phyloP scores from a whole-genome alignment of 2,113 vertebrate species.

The Oreotragus oreotragus region DNA sequence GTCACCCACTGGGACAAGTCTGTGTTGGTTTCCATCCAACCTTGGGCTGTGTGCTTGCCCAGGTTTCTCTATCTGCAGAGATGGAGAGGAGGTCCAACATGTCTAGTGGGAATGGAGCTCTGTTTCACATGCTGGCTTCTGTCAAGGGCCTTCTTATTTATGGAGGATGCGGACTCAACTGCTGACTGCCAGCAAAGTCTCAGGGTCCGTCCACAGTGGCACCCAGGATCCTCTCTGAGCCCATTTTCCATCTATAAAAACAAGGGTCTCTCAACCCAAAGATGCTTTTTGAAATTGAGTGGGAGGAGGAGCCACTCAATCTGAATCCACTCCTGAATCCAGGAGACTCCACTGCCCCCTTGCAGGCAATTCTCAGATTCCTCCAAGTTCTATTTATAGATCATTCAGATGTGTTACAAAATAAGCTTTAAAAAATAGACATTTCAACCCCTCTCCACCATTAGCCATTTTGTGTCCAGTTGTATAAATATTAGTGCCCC shows the following conservation, averaged over 20 bases:
- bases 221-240: background rate
- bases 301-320: background rate
- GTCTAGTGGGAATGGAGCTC: background rate
- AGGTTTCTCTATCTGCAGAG: background rate
- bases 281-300: background rate
- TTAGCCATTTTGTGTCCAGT: background rate
- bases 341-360: background rate
- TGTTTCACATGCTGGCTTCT: background rate
- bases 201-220: background rate
- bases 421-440: background rate
- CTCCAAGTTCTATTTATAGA: background rate
- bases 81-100: accelerated
- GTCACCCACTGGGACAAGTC: background rate
- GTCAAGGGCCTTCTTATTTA: background rate
- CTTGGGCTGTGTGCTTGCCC: background rate
- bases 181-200: background rate
- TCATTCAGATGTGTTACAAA: background rate
- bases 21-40: background rate
- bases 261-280: background rate
- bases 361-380: background rate
- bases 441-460: background rate
- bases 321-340: background rate
- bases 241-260: background rate
- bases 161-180: background rate
- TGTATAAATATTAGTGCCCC: background rate